phyloP scores from a whole-genome alignment of 2,888 invertebrate genomes.

The Agapetus fuscipes region DNA sequence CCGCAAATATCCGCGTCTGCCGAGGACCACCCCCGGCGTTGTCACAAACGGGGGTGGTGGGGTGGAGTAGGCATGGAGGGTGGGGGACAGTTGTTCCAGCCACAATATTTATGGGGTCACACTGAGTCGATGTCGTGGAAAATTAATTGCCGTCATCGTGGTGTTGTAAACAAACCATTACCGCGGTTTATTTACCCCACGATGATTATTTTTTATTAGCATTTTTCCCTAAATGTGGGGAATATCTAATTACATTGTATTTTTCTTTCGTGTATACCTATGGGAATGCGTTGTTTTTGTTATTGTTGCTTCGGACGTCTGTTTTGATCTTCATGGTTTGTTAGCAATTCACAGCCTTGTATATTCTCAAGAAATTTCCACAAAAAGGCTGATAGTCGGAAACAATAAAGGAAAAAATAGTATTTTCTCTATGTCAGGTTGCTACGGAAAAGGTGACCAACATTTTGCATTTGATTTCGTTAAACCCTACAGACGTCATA shows the following conservation, averaged over 20 bases:
- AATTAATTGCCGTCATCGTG: background rate
- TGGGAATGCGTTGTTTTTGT: background rate
- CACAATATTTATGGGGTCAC: background rate
- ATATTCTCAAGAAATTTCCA: background rate
- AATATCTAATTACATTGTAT: no score
- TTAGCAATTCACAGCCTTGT: background rate
- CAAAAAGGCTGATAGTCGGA: background rate
- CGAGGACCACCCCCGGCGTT: no score
- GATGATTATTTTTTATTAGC: background rate
- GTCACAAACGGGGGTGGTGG: no score
- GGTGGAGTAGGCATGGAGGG: no score
- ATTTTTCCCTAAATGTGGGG: no score
- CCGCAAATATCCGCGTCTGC: no score
- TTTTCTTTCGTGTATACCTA: no score
- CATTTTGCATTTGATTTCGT: no score
- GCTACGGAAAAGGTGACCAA: no score
- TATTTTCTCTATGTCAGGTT: no score
- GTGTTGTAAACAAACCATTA: background rate
- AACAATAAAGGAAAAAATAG: background rate
- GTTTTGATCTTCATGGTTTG: background rate
- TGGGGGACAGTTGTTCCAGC: no score
- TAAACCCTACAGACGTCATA: no score
- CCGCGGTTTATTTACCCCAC: background rate
- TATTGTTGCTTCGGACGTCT: background rate
- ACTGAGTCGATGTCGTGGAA: background rate